Percentiles rank a stretch among this genome's conserved stretches.
These are phyloP conservation scores for Pachycephus smyrnensis DNA, from an alignment of 2,888 invertebrate genomes.

Conservation along the genomic window DNA sequence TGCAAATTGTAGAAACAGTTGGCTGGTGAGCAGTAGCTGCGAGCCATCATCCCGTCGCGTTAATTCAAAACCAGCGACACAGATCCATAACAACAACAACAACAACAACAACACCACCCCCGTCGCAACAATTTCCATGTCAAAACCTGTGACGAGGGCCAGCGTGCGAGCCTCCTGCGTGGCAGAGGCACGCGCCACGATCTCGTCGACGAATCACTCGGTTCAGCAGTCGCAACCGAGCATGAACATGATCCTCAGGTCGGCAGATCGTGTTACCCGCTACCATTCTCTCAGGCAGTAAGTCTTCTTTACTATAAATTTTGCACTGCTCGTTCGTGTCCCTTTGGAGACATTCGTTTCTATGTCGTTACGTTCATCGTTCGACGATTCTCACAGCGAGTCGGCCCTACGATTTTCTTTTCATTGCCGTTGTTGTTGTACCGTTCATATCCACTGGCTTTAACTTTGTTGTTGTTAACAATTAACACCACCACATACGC, in stretches of 20 bases:
- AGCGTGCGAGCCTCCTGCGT: conserved; percentile 50
- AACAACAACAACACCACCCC: conserved; percentile 32
- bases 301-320: conserved; percentile 38
- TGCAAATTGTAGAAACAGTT: conserved; percentile 53
- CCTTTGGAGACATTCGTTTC: conserved; percentile 5
- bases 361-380: background rate
- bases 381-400: background rate
- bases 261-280: conserved; percentile 59
- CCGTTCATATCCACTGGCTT: background rate
- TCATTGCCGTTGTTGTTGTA: conserved; percentile 1
- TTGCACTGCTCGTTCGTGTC: background rate
- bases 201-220: conserved; percentile 51
- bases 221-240: conserved; percentile 49
- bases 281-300: conserved; percentile 62
- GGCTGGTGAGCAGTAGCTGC: conserved; percentile 54
- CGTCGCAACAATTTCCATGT: conserved; percentile 43
- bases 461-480: conserved; percentile 7
- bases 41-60: conserved; percentile 53
- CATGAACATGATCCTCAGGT: conserved; percentile 60
- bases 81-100: conserved; percentile 33
- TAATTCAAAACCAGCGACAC: conserved; percentile 54
- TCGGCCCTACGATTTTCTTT: background rate
- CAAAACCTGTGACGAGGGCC: conserved; percentile 58
- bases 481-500: background rate
- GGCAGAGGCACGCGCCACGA: conserved; percentile 43